Evolutionary conservation across 2,113 vertebrate genomes (phyloP).

Genomic region (Labrus mixtus): DNA sequence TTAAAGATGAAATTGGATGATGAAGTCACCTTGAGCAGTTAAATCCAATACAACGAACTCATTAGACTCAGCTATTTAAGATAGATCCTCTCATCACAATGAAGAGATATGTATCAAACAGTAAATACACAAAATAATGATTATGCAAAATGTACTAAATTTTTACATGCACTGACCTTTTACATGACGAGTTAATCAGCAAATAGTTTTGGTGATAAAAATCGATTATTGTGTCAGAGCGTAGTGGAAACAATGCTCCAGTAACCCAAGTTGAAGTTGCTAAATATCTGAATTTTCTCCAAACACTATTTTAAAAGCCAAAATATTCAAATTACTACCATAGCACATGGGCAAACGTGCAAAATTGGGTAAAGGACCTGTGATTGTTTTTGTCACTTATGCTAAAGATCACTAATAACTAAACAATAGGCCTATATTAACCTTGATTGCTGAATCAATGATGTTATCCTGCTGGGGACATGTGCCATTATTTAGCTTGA

Average conservation of each 20-base stretch:
- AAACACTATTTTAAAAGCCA: neutral
- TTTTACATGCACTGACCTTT: neutral
- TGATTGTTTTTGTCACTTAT: too few relatives aligned
- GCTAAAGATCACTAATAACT: too few relatives aligned
- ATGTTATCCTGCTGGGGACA: neutral
- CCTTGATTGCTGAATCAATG: slow-evolving; percentile 18
- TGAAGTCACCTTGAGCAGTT: neutral
- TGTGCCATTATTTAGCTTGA: neutral
- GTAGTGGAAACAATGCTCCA: neutral
- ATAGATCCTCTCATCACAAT: neutral
- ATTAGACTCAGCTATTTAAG: neutral
- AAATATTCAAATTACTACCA: neutral
- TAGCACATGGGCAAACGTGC: too few relatives aligned
- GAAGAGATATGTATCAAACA: too few relatives aligned
- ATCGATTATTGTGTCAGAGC: too few relatives aligned
- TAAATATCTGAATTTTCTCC: too few relatives aligned
- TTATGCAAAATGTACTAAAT: neutral
- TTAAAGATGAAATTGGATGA: neutral
- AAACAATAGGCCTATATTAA: too few relatives aligned
- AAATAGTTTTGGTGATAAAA: neutral
- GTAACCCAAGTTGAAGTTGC: too few relatives aligned
- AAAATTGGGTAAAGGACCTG: too few relatives aligned
- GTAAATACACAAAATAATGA: neutral
- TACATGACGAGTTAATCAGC: neutral
- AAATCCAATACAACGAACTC: neutral